Evolutionary conservation across 2,888 invertebrate species (phyloP), one percentile per base, ranked within the genome.

Genomic region (Aproaerema taeniolella): DNA sequence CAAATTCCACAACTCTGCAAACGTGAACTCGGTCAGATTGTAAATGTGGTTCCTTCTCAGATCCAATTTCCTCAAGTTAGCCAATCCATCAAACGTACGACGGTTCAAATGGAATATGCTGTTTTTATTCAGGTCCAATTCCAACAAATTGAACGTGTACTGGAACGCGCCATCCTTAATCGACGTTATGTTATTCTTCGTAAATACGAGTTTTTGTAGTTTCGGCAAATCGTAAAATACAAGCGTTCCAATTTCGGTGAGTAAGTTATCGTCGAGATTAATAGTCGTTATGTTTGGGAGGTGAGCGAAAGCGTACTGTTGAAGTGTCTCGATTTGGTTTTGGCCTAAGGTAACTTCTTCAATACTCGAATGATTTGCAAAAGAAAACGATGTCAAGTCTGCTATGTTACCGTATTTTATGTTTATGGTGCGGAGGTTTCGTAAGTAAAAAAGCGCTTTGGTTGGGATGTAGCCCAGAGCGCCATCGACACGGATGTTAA

Each of bases 131-230:
- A 97, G 80, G 72, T 96, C 95, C 52, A 98, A 83, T 58, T 93
- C 93, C 38, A 93, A 88, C 38, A 97, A 86, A 57, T 93, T 91
- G 38, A 89, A 89, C 65, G 94, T 85, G 51, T 92, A 89, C 53
- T 89, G 88, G 61, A 94, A 96, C 13, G 97, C 93, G 46, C 93
- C 93, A 47, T 96, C 95, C 55, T 95, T 96, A 47, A 97, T 88
- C 24, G 91, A 89, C 45, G 93, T 92, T 52, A 98, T 89, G 65
- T 93, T 93, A 79, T 98, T 98, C 64, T 93, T 92, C 55, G 95
- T 94, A 37, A 98, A 88, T 48, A 91, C 91, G 28, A 98, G 89
- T 47, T 92, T 91, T 55, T 91, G 90, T 48, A 94, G 76, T 39
- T 89, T 88, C 0, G 94, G 94, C 39, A 95, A 68, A 64, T 93